phyloP scores from a whole-genome alignment of 2,888 invertebrate species.

The Mimas tiliae region DNA sequence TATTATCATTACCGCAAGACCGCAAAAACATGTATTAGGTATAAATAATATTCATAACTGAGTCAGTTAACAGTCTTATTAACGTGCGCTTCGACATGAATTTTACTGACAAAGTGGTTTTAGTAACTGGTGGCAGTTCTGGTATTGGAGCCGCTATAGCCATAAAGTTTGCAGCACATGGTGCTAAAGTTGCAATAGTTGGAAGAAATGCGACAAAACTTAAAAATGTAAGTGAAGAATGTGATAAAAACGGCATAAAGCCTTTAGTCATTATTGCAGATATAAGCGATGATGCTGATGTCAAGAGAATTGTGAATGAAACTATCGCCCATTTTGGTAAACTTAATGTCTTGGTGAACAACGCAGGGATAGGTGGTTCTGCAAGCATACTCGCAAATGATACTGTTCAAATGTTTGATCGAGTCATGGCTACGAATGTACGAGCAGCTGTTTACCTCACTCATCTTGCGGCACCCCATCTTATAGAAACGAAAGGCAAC shows the following conservation, averaged over 20 bases:
- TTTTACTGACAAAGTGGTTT: slow-evolving; percentile 52
- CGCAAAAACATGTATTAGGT: neutral
- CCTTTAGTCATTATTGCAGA: slow-evolving; percentile 45
- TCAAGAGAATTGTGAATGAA: slow-evolving; percentile 39
- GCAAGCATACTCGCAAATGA: slow-evolving; percentile 38
- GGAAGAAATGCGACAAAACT: slow-evolving; percentile 44
- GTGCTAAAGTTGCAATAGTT: slow-evolving; percentile 38
- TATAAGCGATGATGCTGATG: slow-evolving; percentile 46
- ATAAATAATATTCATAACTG: neutral
- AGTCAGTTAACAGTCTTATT: neutral
- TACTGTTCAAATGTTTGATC: slow-evolving; percentile 43
- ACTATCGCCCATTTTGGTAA: slow-evolving; percentile 42
- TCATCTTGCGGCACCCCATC: slow-evolving; percentile 43
- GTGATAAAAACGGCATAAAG: slow-evolving; percentile 34
- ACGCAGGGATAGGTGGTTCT: slow-evolving; percentile 42
- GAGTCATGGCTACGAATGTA: slow-evolving; percentile 46
- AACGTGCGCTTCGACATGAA: slow-evolving; percentile 41
- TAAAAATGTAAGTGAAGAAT: slow-evolving; percentile 34
- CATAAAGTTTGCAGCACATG: slow-evolving; percentile 39
- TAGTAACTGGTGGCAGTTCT: slow-evolving; percentile 56
- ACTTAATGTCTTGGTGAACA: slow-evolving; percentile 49
- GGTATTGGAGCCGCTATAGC: slow-evolving; percentile 59
- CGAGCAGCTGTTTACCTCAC: slow-evolving; percentile 44
- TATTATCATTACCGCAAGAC: neutral
- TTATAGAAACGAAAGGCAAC: slow-evolving; percentile 49